phyloP scores from a whole-genome alignment of 2,888 invertebrate species.

The Diachrysia chrysitis region DNA sequence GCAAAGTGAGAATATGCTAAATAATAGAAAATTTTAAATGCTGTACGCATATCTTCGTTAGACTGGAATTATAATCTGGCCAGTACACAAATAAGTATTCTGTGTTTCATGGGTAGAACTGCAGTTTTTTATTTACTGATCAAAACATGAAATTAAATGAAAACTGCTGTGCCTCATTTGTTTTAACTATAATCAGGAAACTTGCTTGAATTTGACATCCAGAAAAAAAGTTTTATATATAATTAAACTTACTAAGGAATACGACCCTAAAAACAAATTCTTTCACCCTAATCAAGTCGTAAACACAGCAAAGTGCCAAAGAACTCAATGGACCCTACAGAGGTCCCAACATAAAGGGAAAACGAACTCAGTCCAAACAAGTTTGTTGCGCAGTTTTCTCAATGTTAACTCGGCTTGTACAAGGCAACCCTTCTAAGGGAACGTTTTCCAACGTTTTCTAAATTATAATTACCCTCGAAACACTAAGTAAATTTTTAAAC shows the following conservation, averaged over 20 bases:
- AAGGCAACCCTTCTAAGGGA: conserved; percentile 63
- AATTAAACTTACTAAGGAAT: background rate
- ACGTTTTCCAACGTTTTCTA: conserved; percentile 38
- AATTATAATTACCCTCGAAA: conserved; percentile 60
- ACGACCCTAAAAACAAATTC: background rate
- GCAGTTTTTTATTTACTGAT: no score
- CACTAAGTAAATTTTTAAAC: conserved; percentile 39
- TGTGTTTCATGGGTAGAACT: no score
- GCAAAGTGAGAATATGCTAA: background rate
- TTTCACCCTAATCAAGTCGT: conserved; percentile 7
- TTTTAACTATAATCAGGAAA: no score
- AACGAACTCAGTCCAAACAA: conserved; percentile 28
- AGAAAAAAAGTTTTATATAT: background rate
- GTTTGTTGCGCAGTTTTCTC: conserved; percentile 51
- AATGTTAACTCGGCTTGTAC: conserved; percentile 62
- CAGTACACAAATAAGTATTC: no score
- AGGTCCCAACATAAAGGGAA: conserved; percentile 10
- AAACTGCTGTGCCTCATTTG: no score
- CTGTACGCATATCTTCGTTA: background rate
- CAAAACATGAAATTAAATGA: background rate
- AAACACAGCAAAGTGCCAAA: conserved; percentile 13
- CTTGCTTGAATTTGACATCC: background rate
- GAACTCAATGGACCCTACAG: conserved; percentile 8
- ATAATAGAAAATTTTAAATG: conserved; percentile 23
- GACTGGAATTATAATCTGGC: conserved; percentile 9